These are phyloP conservation scores for Pelosia muscerda DNA, from an alignment of 2,888 invertebrate species.

Conservation along the genomic window DNA sequence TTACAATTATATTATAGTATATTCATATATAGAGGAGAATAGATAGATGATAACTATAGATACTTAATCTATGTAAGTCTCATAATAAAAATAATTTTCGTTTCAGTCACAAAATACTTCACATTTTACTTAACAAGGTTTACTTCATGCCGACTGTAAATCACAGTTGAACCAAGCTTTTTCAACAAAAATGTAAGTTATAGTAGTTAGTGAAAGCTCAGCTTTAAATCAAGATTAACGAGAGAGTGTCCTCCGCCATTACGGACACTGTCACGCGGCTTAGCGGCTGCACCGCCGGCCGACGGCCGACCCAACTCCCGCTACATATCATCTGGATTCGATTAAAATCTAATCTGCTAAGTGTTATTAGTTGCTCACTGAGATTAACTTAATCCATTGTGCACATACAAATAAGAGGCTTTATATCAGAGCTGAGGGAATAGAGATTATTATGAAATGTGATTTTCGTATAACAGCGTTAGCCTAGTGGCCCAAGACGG, in stretches of 20 bases:
- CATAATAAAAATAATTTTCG: not conserved
- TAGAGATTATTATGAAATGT: not conserved
- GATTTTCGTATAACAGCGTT: no score
- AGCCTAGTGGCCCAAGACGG: no score
- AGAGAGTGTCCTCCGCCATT: constrained; percentile 45
- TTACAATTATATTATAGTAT: no score
- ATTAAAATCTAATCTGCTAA: constrained; percentile 54
- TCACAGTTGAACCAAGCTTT: constrained; percentile 8
- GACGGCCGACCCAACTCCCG: constrained; percentile 14
- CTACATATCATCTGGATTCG: constrained; percentile 46
- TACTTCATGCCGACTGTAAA: not conserved
- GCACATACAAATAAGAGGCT: constrained; percentile 5
- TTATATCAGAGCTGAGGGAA: not conserved
- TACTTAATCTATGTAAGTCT: not conserved
- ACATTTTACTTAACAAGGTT: not conserved
- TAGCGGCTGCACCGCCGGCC: constrained; percentile 36
- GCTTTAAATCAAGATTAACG: constrained; percentile 53
- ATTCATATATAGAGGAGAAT: no score
- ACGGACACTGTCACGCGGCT: constrained; percentile 40
- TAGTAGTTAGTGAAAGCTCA: constrained; percentile 30
- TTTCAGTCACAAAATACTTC: not conserved
- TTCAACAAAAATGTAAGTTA: constrained; percentile 13
- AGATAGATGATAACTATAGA: not conserved
- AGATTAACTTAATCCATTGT: constrained; percentile 20
- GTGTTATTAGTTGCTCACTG: constrained; percentile 32